These are phyloP conservation scores for Cantharis lateralis DNA, from an alignment of 2,888 invertebrate genomes.

Conservation along the genomic window DNA sequence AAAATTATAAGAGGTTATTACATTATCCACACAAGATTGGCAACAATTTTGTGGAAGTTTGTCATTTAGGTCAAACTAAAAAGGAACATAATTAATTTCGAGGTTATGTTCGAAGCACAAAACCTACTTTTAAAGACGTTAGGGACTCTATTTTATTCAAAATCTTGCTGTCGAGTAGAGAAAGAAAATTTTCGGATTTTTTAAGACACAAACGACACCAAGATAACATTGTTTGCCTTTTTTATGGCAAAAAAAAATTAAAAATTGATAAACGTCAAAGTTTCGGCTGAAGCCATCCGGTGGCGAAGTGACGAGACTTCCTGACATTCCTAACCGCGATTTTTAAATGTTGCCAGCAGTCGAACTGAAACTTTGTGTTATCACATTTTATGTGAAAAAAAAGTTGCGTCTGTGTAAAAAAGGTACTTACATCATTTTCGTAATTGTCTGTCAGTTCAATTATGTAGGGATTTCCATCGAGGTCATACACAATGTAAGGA, in stretches of 20 bases:
- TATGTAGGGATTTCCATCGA: too few relatives aligned
- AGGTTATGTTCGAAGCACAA: not conserved
- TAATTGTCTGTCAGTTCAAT: too few relatives aligned
- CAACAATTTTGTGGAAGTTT: conserved; percentile 44
- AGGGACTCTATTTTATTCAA: conserved; percentile 44
- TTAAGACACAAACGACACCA: conserved; percentile 45
- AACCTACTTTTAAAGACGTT: conserved; percentile 44
- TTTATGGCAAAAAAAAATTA: not conserved
- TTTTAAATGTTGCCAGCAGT: too few relatives aligned
- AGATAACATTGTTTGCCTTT: conserved; percentile 14
- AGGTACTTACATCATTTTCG: too few relatives aligned
- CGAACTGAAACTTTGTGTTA: too few relatives aligned
- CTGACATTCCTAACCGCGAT: too few relatives aligned
- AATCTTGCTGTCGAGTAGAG: conserved; percentile 42
- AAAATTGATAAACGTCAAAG: not conserved
- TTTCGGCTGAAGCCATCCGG: not conserved
- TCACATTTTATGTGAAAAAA: too few relatives aligned
- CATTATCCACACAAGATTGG: conserved; percentile 42
- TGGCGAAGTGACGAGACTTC: not conserved
- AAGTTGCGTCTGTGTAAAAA: too few relatives aligned
- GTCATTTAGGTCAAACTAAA: conserved; percentile 43
- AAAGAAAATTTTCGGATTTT: conserved; percentile 38
- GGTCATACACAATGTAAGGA: too few relatives aligned
- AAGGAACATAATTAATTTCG: conserved; percentile 1
- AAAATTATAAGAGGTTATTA: conserved; percentile 42